Base-by-base conservation (phyloP, 2,113 vertebrate genomes). In the Piaya cayana region DNA sequence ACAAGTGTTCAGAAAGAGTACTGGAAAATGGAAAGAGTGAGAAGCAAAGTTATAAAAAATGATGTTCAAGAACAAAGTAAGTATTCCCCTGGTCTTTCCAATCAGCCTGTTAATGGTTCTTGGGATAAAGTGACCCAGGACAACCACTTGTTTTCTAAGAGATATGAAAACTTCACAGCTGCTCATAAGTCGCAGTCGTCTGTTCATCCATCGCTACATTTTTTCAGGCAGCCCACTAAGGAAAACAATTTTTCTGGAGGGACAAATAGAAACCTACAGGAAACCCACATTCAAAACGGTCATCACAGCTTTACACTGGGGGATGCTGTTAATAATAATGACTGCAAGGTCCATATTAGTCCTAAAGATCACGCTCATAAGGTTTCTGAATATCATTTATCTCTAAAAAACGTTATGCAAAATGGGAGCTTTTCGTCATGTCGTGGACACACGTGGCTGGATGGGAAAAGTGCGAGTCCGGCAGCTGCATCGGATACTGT, bases 111-210 rank as follows among this genome's bases (percentile, higher is more conserved):
- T 50, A 86, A 32, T 39, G 75, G 67, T 25, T 68, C 53, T 12
- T 96, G 97, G 97, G 68, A 22, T 45, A 94, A 92, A 60, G 72
- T 71, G 14, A 52, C 91, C 64, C 94, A 97, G 92, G 95, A 96
- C 50, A 96, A 67, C 47, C 91, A 70, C 59, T 43, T 90, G 18
- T 76, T 86, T 69, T 84, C 92, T 58, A 95, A 95, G 92, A 83
- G 84, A 63, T 94, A 52, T 2, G 97, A 98, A 39, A 97, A 95
- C 12, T 74, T 92, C 3, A 55, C 60, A 45, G 23, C 82, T 89
- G 65, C 82, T 82, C 82, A 52, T 25, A 85, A 78, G 7, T 49
- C 70, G 25, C 95, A 79, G 27, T 37, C 69, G 5, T 16, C 91
- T 67, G 15, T 83, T 86, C 91, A 59, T 12, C 71, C 93, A 13